Evolutionary conservation across 2,888 invertebrate genomes (phyloP).

Genomic region (Thalpophila matura): DNA sequence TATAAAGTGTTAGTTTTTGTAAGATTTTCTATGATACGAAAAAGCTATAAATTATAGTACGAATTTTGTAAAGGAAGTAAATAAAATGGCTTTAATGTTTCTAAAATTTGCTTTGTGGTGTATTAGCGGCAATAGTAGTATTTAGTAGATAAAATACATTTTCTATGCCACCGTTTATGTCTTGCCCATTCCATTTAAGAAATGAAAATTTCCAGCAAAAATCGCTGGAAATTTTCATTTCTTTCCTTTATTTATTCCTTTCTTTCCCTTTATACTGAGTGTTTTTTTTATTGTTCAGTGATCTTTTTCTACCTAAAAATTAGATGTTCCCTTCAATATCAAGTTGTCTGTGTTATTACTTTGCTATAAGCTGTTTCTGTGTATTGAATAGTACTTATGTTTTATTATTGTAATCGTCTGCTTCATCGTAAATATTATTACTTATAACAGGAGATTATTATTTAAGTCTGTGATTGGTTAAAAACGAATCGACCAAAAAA

Average conservation of each 20-base stretch:
- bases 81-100: slow-evolving; percentile 38
- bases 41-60: slow-evolving; percentile 24
- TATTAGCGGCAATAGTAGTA: slow-evolving; percentile 19
- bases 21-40: slow-evolving; percentile 27
- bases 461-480: slow-evolving; percentile 70
- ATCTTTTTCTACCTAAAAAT: background rate
- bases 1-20: slow-evolving; percentile 42
- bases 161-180: slow-evolving; percentile 32
- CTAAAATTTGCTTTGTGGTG: slow-evolving; percentile 13
- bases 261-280: too few species aligned
- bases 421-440: slow-evolving; percentile 45
- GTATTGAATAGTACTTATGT: slow-evolving; percentile 76
- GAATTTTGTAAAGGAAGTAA: slow-evolving; percentile 25
- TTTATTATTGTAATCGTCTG: slow-evolving; percentile 57
- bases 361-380: slow-evolving; percentile 58
- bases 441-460: slow-evolving; percentile 54
- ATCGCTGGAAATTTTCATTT: too few species aligned
- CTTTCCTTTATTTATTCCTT: too few species aligned
- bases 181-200: slow-evolving; percentile 30
- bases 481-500: slow-evolving; percentile 56
- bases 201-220: slow-evolving; percentile 6
- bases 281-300: too few species aligned
- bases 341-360: slow-evolving; percentile 40
- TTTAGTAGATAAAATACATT: slow-evolving; percentile 20
- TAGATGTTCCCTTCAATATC: slow-evolving; percentile 15